phyloP scores from a whole-genome alignment of 2,797 vertebrate species.

The Sphenopsis melanotis region DNA sequence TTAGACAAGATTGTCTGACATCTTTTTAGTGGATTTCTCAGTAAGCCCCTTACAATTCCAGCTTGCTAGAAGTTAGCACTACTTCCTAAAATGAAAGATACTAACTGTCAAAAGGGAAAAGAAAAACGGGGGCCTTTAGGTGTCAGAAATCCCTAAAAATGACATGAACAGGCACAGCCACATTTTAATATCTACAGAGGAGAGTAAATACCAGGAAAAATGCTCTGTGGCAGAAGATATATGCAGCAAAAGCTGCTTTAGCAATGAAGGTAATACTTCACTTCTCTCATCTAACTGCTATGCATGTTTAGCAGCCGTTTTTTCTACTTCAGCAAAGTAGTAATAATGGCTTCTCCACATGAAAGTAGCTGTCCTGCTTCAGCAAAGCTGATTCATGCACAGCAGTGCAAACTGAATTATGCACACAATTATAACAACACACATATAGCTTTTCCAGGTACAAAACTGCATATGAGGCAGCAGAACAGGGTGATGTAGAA shows the following conservation, averaged over 20 bases:
- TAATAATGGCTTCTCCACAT: not conserved
- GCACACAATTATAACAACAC: not conserved
- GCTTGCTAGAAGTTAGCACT: not conserved
- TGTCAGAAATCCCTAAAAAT: not conserved
- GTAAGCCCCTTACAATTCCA: not conserved
- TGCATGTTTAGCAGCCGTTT: not conserved
- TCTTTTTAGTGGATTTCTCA: slow-evolving; percentile 14
- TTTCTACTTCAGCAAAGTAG: not conserved
- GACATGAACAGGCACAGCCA: not conserved
- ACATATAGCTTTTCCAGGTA: not conserved
- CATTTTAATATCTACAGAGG: not conserved
- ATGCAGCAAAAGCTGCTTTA: not conserved
- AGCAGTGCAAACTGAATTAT: not conserved
- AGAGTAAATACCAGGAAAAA: not conserved
- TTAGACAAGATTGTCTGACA: not conserved
- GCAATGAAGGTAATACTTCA: not conserved
- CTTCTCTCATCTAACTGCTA: not conserved
- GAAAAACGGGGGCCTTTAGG: not conserved
- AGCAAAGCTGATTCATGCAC: not conserved
- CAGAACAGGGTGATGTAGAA: not conserved
- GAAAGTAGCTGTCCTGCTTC: not conserved
- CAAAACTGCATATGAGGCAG: rapidly evolving
- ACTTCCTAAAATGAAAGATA: not conserved
- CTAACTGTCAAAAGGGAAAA: not conserved
- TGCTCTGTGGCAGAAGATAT: not conserved